Base-by-base conservation (phyloP, 30 jellyfish, hydroid and myxozoan species). In the Hydractinia symbiolongicarpus region DNA sequence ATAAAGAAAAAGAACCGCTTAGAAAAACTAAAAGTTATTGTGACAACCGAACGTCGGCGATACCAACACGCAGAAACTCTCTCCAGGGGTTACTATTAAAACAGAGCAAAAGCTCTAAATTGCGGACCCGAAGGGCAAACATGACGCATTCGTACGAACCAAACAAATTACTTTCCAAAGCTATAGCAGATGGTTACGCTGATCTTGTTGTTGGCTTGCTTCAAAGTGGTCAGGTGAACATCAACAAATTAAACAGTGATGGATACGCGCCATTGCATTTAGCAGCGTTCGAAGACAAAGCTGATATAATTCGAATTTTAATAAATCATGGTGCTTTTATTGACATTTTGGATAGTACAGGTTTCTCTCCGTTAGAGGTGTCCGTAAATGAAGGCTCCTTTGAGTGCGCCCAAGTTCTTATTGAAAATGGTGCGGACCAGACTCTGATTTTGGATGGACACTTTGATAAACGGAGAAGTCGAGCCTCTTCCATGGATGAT, bases 371-470 rank as follows among this genome's bases (percentile, higher is more conserved):
- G 16, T 77, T 77, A 77, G 79, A 77, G 60, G 53, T 58, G 30
- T 78, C 85, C 9, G 85, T 77, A 10, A 77, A 50, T n/a, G 80
- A 77, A 77, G 85, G 85, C 17, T 54, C 57, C 78, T 77, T 77
- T 56, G 85, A 77, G 5, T 20, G 85, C 80, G 85, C 85, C 17
- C 75, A 55, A 66, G 53, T 52, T 52, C 85, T 77, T 10, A 77
- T 66, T 9, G 55, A 58, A 44, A 57, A 66, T 21, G 85, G 85
- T 50, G 85, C 85, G 0, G 85, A 77, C 77, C 85, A 77, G 53
- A 56, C 54, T 53, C 60, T 61, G 21, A 30, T 77, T 17, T 54
- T 77, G 56, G 76, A 77, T 49, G 85, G 85, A 7, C 74, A 64
- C 4, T 64, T 13, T 64, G 74, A 64, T 64, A 51, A n/a, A n/a